Conservation (phyloP, 2,888 invertebrate species). For the Lymantria dispar region DNA sequence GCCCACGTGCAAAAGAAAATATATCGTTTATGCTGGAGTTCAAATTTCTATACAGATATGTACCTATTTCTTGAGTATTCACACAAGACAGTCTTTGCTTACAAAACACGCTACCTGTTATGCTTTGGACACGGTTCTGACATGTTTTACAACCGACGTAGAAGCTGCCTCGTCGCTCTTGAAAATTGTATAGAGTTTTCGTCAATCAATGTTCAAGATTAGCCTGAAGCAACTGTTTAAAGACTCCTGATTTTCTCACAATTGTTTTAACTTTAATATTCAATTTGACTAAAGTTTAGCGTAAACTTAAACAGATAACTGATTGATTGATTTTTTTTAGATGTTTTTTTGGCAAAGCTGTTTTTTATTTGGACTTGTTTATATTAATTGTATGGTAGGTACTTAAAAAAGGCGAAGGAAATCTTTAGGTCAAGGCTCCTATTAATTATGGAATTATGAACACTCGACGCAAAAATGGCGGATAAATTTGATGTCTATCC, state of each 20-base stretch:
- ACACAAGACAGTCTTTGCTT: neutral
- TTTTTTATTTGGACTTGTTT: too few relatives aligned
- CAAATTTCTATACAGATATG: too few relatives aligned
- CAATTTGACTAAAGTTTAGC: slow-evolving; percentile 8
- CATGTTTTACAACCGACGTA: slow-evolving; percentile 38
- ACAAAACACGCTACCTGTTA: slow-evolving; percentile 3
- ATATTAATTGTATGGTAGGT: too few relatives aligned
- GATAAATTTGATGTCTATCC: too few relatives aligned
- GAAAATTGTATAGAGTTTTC: slow-evolving; percentile 49
- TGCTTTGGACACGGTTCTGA: slow-evolving; percentile 12
- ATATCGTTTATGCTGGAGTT: too few relatives aligned
- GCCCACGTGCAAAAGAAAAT: too few relatives aligned
- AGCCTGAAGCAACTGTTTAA: slow-evolving; percentile 34
- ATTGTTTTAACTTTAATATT: slow-evolving; percentile 22
- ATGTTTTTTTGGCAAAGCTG: too few relatives aligned
- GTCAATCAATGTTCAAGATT: slow-evolving; percentile 43
- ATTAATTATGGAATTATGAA: too few relatives aligned
- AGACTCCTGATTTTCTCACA: slow-evolving; percentile 37
- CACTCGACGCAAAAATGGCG: too few relatives aligned
- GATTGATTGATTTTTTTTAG: neutral
- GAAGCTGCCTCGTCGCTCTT: slow-evolving; percentile 37
- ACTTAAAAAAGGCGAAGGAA: too few relatives aligned
- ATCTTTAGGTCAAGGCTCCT: too few relatives aligned
- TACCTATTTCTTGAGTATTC: too few relatives aligned
- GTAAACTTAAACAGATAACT: neutral